Base-by-base conservation (phyloP, 2,797 vertebrate genomes). In the Pelodytes ibericus region DNA sequence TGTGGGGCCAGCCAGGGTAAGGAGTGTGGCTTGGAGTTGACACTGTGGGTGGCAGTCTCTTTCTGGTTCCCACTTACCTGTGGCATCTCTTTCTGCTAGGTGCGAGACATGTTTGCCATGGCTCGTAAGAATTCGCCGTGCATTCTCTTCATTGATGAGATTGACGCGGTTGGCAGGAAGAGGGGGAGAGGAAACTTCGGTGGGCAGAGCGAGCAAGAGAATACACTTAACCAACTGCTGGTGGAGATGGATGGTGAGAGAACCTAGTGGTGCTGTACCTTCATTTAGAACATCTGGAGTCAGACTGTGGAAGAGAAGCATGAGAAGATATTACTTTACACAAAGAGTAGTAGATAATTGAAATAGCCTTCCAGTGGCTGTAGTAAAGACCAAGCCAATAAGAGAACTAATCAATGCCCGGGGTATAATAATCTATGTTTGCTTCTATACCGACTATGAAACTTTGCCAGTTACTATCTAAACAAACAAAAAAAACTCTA, bases 71-170 rank as follows among this genome's bases (percentile, higher is more conserved):
- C 11, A 24, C 6, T 25, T 18, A 18, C 16, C 6, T 51, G 29
- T 22, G 6, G 8, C 20, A 4, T 53, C 49, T 53, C 20, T 53
- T 4, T 20, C 49, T 7, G 4, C 3, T 29, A 94, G 94, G 90
- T 94, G 24, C 82, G 90, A 44, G 91, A 94, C 75, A 90, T 88
- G 85, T 95, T 95, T 82, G 80, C 89, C 44, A 80, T 85, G 85
- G 93, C 94, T 53, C 83, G 86, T 7, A 92, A 88, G 82, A 86
- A 93, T 0, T 91, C 94, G 16, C 93, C 94, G n/a, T 94, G 93
- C 80, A 93, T 95, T 71, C 85, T 95, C 3, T 94, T 95, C 56
- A 93, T 95, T 7, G 94, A 95, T 25, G 94, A 95, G 84, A 93
- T 95, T 0, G 94, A 95, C n/a, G 91, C 92, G 0, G 84, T 94